A percentile compares a stretch with the other conserved stretches of the same genome.
phyloP scores from a whole-genome alignment of 1,140 invertebrate species.

The Pseudoatta argentina region DNA sequence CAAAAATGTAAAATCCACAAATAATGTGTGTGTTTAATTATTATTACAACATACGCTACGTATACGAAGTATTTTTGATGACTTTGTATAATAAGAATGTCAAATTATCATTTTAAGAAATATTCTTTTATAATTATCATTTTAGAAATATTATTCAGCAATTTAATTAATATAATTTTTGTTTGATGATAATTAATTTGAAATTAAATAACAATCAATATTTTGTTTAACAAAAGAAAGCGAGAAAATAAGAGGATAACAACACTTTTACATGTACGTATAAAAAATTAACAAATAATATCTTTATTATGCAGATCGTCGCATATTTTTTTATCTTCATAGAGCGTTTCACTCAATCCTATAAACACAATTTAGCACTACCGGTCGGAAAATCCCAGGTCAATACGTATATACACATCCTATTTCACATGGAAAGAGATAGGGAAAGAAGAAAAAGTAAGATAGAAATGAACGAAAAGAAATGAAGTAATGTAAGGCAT shows the following conservation, averaged over 20 bases:
- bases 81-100: not conserved
- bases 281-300: conserved; percentile 69
- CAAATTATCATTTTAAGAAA: conserved; percentile 26
- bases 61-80: conserved; percentile 15
- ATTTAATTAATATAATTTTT: not conserved
- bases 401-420: conserved; percentile 79
- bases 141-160: not conserved
- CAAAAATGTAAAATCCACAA: not conserved
- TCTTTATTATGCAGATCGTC: conserved; percentile 73
- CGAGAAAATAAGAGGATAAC: conserved; percentile 27
- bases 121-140: too few relatives aligned
- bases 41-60: not conserved
- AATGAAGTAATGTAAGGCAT: conserved; percentile 34
- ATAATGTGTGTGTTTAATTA: not conserved
- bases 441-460: conserved; percentile 9
- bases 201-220: not conserved
- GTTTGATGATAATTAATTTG: not conserved
- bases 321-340: conserved; percentile 75
- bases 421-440: conserved; percentile 69
- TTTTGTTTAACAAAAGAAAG: conserved; percentile 35
- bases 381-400: conserved; percentile 76
- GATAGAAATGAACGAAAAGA: not conserved
- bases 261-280: conserved; percentile 67
- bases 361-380: conserved; percentile 48
- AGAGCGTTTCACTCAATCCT: conserved; percentile 63